These are phyloP conservation scores for Drosophila robusta DNA, from an alignment of 2,888 invertebrate genomes.

Conservation along the genomic window DNA sequence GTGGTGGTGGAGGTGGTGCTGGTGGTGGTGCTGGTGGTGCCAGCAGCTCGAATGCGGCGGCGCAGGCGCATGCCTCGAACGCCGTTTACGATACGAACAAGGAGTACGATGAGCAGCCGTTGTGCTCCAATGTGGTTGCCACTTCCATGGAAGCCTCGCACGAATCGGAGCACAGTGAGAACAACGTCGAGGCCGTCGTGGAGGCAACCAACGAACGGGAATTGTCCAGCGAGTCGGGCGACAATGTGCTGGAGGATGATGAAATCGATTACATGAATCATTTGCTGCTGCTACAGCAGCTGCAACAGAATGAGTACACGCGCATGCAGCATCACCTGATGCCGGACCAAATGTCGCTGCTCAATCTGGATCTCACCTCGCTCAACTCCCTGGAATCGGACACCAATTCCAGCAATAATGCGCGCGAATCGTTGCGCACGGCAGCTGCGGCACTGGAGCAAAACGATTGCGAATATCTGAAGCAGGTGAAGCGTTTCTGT, in stretches of 20 bases:
- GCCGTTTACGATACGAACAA: conserved; percentile 79
- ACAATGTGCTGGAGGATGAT: conserved; percentile 69
- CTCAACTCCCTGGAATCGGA: conserved; percentile 66
- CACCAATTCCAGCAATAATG: conserved; percentile 64
- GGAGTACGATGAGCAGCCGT: conserved; percentile 71
- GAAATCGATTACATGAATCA: conserved; percentile 73
- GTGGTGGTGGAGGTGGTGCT: conserved; percentile 28
- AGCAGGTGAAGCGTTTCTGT: conserved; percentile 84
- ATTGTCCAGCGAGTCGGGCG: conserved; percentile 49
- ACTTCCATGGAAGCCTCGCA: conserved; percentile 36
- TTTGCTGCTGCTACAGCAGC: conserved; percentile 74
- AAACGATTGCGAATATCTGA: conserved; percentile 85
- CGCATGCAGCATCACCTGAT: conserved; percentile 72
- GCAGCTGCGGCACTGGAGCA: conserved; percentile 78
- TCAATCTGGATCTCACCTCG: conserved; percentile 68
- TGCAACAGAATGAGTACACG: conserved; percentile 78
- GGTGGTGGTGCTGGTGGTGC: conserved; percentile 29
- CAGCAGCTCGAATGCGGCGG: conserved; percentile 33
- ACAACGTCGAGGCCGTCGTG: conserved; percentile 49
- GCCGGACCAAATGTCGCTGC: conserved; percentile 63
- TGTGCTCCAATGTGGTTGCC: conserved; percentile 38
- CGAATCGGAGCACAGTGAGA: conserved; percentile 58
- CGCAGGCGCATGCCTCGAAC: conserved; percentile 44
- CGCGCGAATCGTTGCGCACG: conserved; percentile 80
- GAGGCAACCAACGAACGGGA: conserved; percentile 50